Conservation (phyloP, 2,888 invertebrate genomes). For the Ypsolopha sequella region DNA sequence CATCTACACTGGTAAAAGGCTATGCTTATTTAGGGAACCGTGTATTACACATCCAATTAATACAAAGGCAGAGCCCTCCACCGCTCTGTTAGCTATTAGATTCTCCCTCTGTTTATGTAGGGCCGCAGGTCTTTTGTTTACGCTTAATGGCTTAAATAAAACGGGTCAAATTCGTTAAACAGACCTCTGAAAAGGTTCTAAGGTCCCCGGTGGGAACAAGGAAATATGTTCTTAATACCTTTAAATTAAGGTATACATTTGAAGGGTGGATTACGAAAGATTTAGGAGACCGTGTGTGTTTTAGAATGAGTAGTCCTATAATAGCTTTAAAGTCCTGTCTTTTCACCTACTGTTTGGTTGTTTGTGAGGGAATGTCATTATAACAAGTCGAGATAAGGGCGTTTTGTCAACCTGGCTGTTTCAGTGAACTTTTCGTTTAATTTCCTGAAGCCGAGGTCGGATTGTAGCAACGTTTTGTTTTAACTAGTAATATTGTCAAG, state of each 20-base stretch:
- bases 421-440: conserved; percentile 60
- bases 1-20: conserved; percentile 23
- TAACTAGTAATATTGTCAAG: conserved; percentile 59
- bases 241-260: conserved; percentile 43
- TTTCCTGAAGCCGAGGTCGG: conserved; percentile 57
- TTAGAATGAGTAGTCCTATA: conserved; percentile 40
- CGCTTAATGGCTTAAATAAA: conserved; percentile 67
- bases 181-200: conserved; percentile 45
- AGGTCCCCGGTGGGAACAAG: conserved; percentile 26
- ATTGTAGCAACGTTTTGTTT: conserved; percentile 58
- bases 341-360: conserved; percentile 39
- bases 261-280: conserved; percentile 25
- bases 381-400: conserved; percentile 55
- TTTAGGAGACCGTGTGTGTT: conserved; percentile 37
- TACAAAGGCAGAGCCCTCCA: conserved; percentile 44
- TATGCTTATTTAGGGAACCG: conserved; percentile 55
- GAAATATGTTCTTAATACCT: conserved; percentile 34
- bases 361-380: conserved; percentile 41
- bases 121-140: conserved; percentile 61
- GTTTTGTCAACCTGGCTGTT: conserved; percentile 38
- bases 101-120: conserved; percentile 50
- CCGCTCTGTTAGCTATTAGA: conserved; percentile 59
- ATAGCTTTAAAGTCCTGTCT: conserved; percentile 44
- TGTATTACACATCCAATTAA: conserved; percentile 63
- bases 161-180: conserved; percentile 63